Conservation (phyloP, 1,140 invertebrate species). For the Ceratosolen fusciceps region DNA sequence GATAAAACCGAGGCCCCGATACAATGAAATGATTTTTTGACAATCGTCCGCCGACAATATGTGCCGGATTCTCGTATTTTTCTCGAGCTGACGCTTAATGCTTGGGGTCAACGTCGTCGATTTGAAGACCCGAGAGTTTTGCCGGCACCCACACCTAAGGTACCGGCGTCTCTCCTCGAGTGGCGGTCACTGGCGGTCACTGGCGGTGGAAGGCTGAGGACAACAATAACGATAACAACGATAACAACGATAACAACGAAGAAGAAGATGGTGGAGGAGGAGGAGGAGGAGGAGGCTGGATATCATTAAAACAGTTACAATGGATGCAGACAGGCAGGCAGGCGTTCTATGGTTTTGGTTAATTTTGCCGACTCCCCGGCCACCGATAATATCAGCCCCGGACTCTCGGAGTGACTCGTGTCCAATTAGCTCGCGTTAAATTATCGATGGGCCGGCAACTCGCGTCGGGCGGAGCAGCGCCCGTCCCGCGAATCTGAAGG, state of each 20-base stretch:
- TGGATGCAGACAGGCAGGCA: neutral
- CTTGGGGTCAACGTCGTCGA: no score
- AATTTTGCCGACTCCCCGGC: neutral
- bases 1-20: no score
- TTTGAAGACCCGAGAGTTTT: no score
- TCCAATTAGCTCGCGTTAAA: constrained; percentile 40
- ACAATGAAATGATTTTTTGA: no score
- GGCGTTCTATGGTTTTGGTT: neutral
- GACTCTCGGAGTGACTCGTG: no score
- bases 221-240: neutral
- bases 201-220: neutral
- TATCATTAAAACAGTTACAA: neutral
- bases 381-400: neutral
- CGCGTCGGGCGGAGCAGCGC: no score
- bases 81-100: no score
- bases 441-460: constrained; percentile 25
- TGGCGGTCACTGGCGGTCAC: no score
- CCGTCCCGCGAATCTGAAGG: constrained; percentile 44
- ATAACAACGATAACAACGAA: neutral
- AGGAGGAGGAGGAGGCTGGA: neutral
- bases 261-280: neutral
- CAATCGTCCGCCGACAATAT: no score
- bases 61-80: no score
- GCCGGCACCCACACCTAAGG: no score
- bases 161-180: no score